Conservation (phyloP, 2,113 vertebrate species). For the Tragulus kanchil region DNA sequence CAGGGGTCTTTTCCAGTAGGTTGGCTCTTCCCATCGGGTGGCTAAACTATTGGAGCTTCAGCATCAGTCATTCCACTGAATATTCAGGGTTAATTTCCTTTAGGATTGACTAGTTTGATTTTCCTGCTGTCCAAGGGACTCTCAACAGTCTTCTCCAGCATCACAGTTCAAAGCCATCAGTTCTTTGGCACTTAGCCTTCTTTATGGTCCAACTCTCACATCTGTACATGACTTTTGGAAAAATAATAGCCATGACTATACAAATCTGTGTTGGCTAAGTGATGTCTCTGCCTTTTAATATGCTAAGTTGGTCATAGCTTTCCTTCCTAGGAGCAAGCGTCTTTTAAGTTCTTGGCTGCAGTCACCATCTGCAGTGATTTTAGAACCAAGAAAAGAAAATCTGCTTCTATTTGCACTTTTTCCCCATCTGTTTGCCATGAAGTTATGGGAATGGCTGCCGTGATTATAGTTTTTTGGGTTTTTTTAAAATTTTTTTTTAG, state of each 20-base stretch:
- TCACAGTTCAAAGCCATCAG: not conserved
- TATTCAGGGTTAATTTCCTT: not conserved
- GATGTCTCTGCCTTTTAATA: not conserved
- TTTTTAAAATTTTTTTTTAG: too few species aligned
- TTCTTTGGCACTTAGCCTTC: not conserved
- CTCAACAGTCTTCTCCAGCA: not conserved
- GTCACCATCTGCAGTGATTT: not conserved
- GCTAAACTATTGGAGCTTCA: not conserved
- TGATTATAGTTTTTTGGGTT: not conserved
- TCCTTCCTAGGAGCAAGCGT: not conserved
- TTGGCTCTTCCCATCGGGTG: not conserved
- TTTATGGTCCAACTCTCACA: not conserved
- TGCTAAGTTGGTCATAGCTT: not conserved
- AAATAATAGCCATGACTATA: not conserved
- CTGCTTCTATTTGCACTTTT: not conserved
- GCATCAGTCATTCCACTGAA: not conserved
- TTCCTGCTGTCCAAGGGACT: not conserved
- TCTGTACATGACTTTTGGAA: not conserved
- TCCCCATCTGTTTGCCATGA: not conserved
- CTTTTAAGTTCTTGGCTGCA: not conserved
- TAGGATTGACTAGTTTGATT: not conserved
- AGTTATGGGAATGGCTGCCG: not conserved
- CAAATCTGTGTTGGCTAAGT: not conserved
- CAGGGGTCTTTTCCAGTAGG: not conserved
- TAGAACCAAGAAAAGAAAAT: not conserved